Conservation (phyloP, 2,888 invertebrate genomes). For the Aphidius colemani region DNA sequence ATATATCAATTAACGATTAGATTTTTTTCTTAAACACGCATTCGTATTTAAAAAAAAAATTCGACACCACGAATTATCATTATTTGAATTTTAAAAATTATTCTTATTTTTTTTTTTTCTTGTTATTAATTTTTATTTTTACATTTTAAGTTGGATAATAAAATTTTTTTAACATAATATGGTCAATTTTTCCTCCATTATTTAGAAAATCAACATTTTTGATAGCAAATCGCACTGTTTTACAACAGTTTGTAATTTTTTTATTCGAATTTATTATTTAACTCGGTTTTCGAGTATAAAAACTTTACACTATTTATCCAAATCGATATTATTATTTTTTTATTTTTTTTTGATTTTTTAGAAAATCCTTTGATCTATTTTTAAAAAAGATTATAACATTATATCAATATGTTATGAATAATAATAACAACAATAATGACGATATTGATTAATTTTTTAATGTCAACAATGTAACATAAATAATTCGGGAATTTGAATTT, state of each 20-base stretch:
- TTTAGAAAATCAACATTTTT: slow-evolving; percentile 31
- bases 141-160: no score
- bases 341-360: no score
- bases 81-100: no score
- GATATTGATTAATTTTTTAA: slow-evolving; percentile 25
- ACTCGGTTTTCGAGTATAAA: neutral
- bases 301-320: no score
- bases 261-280: neutral
- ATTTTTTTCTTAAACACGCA: neutral
- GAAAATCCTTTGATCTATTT: slow-evolving; percentile 5
- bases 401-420: slow-evolving; percentile 17
- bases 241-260: neutral
- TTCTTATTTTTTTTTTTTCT: no score
- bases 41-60: no score
- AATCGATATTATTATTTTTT: neutral
- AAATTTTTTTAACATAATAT: no score
- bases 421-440: slow-evolving; percentile 27
- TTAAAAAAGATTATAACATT: slow-evolving; percentile 19
- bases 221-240: neutral
- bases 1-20: slow-evolving; percentile 15
- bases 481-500: slow-evolving; percentile 27
- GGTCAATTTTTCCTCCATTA: no score
- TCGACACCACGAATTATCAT: no score
- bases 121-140: no score
- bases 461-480: slow-evolving; percentile 26